A percentile compares a stretch with the other conserved stretches of the same genome.
Conservation (phyloP, 2,113 vertebrate genomes). For the Neoarius graeffei region DNA sequence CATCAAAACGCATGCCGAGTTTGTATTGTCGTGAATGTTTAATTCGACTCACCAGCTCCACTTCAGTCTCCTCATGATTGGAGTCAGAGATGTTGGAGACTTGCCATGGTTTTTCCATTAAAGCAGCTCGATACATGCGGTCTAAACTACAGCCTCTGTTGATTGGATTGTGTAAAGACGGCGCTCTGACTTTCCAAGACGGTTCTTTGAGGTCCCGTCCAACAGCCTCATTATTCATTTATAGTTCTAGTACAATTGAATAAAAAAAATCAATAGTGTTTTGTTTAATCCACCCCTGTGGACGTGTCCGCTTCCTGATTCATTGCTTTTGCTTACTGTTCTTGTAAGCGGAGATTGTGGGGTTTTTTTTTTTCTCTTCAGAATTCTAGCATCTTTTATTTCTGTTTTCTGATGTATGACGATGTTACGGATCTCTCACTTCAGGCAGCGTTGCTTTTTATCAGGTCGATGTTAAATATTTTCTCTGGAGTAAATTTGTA, state of each 20-base stretch:
- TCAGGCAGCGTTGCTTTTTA: neutral
- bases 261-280: constrained; percentile 47
- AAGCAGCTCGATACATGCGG: neutral
- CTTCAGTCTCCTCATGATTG: neutral
- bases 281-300: constrained; percentile 42
- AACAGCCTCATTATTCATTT: constrained; percentile 38
- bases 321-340: neutral
- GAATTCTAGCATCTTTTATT: neutral
- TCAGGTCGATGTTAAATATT: neutral
- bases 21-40: neutral
- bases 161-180: neutral
- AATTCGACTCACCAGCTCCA: neutral
- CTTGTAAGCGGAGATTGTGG: neutral
- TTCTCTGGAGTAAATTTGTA: neutral
- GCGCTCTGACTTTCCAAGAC: constrained; percentile 15
- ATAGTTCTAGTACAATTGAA: constrained; percentile 50
- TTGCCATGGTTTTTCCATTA: neutral
- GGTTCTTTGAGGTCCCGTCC: constrained; percentile 36
- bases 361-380: neutral
- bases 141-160: constrained; percentile 29
- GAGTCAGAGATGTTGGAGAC: neutral
- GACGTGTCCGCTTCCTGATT: constrained; percentile 30
- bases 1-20: neutral
- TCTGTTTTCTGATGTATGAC: neutral
- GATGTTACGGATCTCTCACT: neutral